These are phyloP conservation scores for Ametastegia equiseti DNA, from an alignment of 2,888 invertebrate genomes.

Conservation along the genomic window DNA sequence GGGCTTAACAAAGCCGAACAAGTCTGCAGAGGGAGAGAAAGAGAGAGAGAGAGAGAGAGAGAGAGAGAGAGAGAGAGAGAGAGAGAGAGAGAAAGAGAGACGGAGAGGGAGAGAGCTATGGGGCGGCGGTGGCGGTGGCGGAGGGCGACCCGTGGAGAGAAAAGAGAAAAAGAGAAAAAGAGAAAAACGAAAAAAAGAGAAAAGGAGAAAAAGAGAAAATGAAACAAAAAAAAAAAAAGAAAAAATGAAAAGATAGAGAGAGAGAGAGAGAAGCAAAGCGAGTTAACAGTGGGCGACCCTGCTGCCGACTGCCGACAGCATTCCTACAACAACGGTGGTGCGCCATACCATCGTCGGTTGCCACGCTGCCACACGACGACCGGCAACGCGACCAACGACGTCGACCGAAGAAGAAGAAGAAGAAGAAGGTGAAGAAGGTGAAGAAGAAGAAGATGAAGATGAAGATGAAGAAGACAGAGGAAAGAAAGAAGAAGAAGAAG, in stretches of 20 bases:
- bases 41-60: conserved; percentile 48
- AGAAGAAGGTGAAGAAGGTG: conserved; percentile 17
- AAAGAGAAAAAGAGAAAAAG: conserved; percentile 56
- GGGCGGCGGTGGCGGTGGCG: conserved; percentile 40
- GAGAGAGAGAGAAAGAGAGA: conserved; percentile 48
- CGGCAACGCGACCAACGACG: conserved; percentile 48
- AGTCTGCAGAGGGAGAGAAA: conserved; percentile 36
- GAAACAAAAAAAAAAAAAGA: conserved; percentile 60
- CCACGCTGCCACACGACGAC: conserved; percentile 54
- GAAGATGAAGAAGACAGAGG: conserved; percentile 9
- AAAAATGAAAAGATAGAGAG: conserved; percentile 58
- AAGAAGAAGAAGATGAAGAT: conserved; percentile 22
- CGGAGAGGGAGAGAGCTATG: conserved; percentile 42
- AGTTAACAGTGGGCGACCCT: conserved; percentile 69
- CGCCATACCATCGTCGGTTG: conserved; percentile 49
- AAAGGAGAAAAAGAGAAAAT: conserved; percentile 57
- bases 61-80: conserved; percentile 45
- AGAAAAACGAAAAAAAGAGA: conserved; percentile 60
- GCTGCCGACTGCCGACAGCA: conserved; percentile 69
- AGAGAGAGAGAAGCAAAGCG: conserved; percentile 62
- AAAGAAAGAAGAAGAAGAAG: conserved; percentile 17
- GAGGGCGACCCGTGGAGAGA: conserved; percentile 55
- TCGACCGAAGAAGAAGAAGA: conserved; percentile 25
- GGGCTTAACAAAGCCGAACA: conserved; percentile 47
- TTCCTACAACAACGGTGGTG: conserved; percentile 65